These are phyloP conservation scores for Pseudococcus viburni DNA, from an alignment of 2,888 invertebrate genomes.

Conservation along the genomic window DNA sequence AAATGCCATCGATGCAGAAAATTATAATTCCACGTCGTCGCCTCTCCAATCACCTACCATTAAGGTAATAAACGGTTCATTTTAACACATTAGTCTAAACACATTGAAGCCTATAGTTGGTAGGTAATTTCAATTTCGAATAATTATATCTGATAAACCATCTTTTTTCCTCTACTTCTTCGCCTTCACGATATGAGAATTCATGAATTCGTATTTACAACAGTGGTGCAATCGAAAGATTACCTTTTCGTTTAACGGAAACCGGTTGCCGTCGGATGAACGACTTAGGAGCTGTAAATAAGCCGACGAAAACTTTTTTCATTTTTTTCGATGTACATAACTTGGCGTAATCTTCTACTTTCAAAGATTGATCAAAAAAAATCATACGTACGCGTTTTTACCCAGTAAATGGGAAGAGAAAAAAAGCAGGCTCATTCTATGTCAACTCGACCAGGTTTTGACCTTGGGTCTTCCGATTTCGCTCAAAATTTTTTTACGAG, in stretches of 20 bases:
- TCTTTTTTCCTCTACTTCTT: neutral
- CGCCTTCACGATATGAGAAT: neutral
- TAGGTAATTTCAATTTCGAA: neutral
- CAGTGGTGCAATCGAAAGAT: neutral
- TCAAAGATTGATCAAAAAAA: neutral
- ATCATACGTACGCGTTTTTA: too few species aligned
- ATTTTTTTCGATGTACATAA: neutral
- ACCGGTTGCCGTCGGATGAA: neutral
- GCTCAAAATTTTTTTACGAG: too few species aligned
- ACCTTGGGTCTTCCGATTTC: too few species aligned
- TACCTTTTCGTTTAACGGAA: neutral
- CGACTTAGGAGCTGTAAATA: neutral
- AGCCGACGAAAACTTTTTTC: neutral
- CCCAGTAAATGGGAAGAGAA: neutral
- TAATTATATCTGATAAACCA: neutral
- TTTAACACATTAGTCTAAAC: neutral
- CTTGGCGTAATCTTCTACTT: neutral
- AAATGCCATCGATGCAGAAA: conserved; percentile 2
- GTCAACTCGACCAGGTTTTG: too few species aligned
- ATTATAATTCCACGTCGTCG: neutral
- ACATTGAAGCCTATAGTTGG: neutral
- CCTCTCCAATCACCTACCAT: neutral
- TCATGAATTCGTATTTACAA: neutral
- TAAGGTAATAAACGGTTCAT: neutral
- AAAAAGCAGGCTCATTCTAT: too few species aligned